Evolutionary conservation across 2,888 invertebrate species (phyloP), one percentile per base, ranked within the genome.

Genomic region (Melanchra persicariae): DNA sequence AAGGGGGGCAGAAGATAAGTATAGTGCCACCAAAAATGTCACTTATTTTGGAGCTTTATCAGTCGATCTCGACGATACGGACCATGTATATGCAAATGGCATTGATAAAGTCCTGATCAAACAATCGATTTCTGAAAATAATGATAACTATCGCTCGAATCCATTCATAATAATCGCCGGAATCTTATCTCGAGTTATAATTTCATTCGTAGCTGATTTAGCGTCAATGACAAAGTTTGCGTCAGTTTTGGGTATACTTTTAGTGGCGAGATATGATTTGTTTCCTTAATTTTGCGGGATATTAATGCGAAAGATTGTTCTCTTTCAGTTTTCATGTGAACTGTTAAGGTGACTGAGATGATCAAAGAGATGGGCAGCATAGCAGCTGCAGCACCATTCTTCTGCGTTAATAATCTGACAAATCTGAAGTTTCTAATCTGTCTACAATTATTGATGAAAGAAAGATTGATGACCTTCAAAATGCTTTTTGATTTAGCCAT

Each of bases 81-180:
- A n/a, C 55, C 66, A n/a, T 74, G 75, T 82, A 57, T 72, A 84
- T 78, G 82, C 73, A 84, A 81, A 83, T 81, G 64, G 69, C 19
- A 70, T 62, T 19, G 70, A 79, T 82, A 82, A 82, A 24, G 66
- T 63, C 19, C 26, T 52, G 73, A 79, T 77, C 61, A 65, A 81
- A 77, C 68, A 77, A 79, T 77, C 77, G 69, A 79, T 79, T 82
- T 79, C 76, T 59, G 66, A 60, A 76, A 85, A 82, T 63, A 79
- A 52, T 55, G 83, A 83, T 83, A 83, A 63, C 30, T 82, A 70
- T 76, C 75, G 66, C 9, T 34, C 43, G n/a, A 68, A 73, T 70
- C 62, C 70, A 82, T 85, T 85, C 72, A 77, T 82, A 72, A 78
- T 79, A 77, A 79, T 82, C 82, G 34, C 0, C 22, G 19, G 51